Percentiles rank a stretch among this genome's conserved stretches.
Conservation (phyloP, 2,113 vertebrate species). For the Cyprinus carpio region DNA sequence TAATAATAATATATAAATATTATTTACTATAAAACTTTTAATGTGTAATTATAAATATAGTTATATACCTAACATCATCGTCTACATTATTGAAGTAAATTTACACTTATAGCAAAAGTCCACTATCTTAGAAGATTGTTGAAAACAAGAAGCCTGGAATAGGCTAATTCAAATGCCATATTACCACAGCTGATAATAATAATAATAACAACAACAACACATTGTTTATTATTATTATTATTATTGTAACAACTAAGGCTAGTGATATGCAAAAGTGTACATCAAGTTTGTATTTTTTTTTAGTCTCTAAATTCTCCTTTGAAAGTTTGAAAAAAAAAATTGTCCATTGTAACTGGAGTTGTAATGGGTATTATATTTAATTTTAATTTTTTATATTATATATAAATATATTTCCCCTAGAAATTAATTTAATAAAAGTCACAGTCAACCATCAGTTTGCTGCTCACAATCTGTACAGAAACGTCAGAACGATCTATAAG, state of each 20-base stretch:
- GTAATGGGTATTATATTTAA: no score
- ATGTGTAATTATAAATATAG: not conserved
- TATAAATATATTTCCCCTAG: not conserved
- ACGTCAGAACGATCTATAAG: slow-evolving; percentile 48
- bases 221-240: not conserved
- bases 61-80: not conserved
- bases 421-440: not conserved
- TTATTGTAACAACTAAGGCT: no score
- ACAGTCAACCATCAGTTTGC: not conserved
- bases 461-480: slow-evolving; percentile 43
- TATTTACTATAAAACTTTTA: not conserved
- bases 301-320: not conserved
- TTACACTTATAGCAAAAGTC: not conserved
- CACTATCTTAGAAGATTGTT: not conserved
- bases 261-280: not conserved
- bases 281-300: not conserved
- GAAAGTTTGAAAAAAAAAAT: no score
- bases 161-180: no score
- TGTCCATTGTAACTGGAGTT: no score
- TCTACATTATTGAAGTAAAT: not conserved
- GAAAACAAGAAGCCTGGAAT: not conserved
- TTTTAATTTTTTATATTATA: not conserved
- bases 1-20: not conserved
- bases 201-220: not conserved
- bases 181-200: not conserved